Evolutionary conservation across 2,797 vertebrate genomes (phyloP).

Genomic region (Zenarchopterus dispar): DNA sequence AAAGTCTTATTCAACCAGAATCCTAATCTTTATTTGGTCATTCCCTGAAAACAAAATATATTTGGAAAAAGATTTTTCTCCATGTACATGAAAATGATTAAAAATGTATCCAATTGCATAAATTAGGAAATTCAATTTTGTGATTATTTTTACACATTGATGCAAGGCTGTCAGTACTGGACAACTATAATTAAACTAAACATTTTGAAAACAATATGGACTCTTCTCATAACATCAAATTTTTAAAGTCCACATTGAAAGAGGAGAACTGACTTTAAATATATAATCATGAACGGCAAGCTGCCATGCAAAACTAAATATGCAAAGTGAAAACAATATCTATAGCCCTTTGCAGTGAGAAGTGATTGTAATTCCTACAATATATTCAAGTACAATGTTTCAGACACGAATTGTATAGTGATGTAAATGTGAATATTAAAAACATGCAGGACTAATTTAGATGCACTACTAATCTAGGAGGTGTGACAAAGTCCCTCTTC

Average conservation of each 20-base stretch:
- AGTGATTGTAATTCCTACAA: background rate
- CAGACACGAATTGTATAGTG: background rate
- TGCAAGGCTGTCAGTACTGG: background rate
- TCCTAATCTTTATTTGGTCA: background rate
- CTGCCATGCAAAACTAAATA: conserved; percentile 38
- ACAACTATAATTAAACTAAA: background rate
- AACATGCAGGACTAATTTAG: conserved; percentile 38
- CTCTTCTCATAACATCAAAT: too few species aligned
- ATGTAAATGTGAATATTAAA: conserved; percentile 2
- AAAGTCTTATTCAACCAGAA: too few species aligned
- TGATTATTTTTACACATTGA: conserved; percentile 1
- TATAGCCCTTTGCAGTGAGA: background rate
- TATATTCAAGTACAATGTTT: conserved; percentile 3
- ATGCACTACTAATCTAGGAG: conserved; percentile 19
- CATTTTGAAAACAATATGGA: background rate
- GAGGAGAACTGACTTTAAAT: background rate
- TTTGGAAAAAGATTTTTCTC: too few species aligned
- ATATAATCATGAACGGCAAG: background rate
- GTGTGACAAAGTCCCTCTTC: background rate
- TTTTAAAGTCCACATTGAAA: background rate
- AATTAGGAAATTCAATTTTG: background rate
- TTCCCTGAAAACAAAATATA: background rate
- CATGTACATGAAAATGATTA: background rate
- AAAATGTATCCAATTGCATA: background rate
- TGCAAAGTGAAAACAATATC: conserved; percentile 24